Base-by-base conservation (phyloP, 2,113 vertebrate species). In the Epinephelus lanceolatus region DNA sequence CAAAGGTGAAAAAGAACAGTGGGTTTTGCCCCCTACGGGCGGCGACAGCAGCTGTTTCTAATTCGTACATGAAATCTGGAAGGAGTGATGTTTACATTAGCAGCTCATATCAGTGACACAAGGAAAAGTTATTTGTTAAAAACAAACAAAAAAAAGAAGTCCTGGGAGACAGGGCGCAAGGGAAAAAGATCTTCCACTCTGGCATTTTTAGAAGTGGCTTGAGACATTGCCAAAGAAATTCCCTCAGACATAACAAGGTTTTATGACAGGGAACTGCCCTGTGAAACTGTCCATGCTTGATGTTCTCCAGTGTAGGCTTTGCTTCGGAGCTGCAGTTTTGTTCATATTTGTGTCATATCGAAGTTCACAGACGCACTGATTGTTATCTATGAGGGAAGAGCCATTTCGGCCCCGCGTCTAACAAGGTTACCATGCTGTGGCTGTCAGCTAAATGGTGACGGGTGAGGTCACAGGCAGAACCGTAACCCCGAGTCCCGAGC, bases 221-320 rank as follows among this genome's bases (percentile, higher is more conserved):
- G 87, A 94, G 87, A 83, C 85, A 90, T 90, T 68, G 83, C 92
- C 86, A 92, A 70, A 86, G 66, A 92, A 90, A 90, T 90, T 83
- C 84, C 76, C 78, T 84, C 84, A 94, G 94, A 95, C 94, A 91
- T 93, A 95, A 94, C 92, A 92, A 89, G 90, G 80, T 91, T 93
- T 93, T 85, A 92, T 89, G 93, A 93, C 85, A 85, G 87, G 84
- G 89, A 76, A 77, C 84, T 81, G 83, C 85, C 83, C 88, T 82
- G 27, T 92, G 87, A 92, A 92, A 87, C 92, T 83, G 80, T 86
- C 89, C 81, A 23, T 83, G 86, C 86, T 86, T 90, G 92, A 93
- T 90, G 85, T 86, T 91, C 86, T 90, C 87, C 90, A 90, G 88
- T 63, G 78, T 47, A 61, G 61, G 81, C 69, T 78, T 85, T 83